phyloP scores from a whole-genome alignment of 2,888 invertebrate genomes.

The Apoda limacodes region DNA sequence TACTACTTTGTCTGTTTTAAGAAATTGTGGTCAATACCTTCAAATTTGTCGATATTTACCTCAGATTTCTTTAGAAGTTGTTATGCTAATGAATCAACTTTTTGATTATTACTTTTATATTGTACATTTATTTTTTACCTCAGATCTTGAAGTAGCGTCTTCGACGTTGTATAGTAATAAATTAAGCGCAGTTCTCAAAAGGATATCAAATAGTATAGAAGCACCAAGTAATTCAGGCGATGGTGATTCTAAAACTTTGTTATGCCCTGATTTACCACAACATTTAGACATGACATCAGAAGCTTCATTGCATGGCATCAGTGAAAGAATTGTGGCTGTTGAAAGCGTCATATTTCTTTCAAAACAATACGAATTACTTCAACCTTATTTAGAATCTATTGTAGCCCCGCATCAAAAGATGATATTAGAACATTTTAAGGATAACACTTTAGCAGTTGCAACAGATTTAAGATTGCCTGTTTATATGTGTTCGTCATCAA shows the following conservation, averaged over 20 bases:
- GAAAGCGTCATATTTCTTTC: slow-evolving; percentile 94
- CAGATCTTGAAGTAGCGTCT: slow-evolving; percentile 73
- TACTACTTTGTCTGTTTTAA: slow-evolving; percentile 88
- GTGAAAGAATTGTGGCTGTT: slow-evolving; percentile 89
- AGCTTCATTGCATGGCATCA: slow-evolving; percentile 83
- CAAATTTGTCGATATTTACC: slow-evolving; percentile 92
- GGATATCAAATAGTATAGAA: slow-evolving; percentile 82
- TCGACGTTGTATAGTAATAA: slow-evolving; percentile 74
- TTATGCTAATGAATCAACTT: slow-evolving; percentile 90
- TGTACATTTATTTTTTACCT: slow-evolving; percentile 87
- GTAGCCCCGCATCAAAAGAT: slow-evolving; percentile 78
- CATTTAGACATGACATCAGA: slow-evolving; percentile 53
- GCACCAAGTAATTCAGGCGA: slow-evolving; percentile 27
- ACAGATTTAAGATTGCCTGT: slow-evolving; percentile 84
- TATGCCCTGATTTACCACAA: slow-evolving; percentile 35
- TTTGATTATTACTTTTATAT: slow-evolving; percentile 94
- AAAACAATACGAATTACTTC: slow-evolving; percentile 86
- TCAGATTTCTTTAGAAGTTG: slow-evolving; percentile 91
- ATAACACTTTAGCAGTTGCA: slow-evolving; percentile 79
- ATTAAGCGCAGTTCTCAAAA: slow-evolving; percentile 78
- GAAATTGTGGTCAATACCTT: slow-evolving; percentile 91
- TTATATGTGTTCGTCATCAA: slow-evolving; percentile 87
- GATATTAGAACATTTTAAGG: slow-evolving; percentile 77
- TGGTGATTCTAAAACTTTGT: slow-evolving; percentile 33
- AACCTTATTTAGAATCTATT: slow-evolving; percentile 86